Base-by-base conservation (phyloP, 2,113 vertebrate species). In the Aplodontia rufa region DNA sequence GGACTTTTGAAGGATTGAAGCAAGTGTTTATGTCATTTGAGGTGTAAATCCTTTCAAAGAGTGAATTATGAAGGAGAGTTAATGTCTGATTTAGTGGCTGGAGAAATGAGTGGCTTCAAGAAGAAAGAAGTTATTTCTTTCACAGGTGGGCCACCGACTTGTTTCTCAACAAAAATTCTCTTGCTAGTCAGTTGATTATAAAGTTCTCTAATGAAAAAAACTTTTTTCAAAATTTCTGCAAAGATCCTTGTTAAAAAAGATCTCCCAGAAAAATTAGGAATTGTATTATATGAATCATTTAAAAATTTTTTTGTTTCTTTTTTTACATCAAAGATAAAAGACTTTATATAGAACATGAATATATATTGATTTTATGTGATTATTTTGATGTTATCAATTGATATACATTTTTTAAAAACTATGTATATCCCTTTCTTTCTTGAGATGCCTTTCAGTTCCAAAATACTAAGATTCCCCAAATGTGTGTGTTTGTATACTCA, bases 121-220 rank as follows among this genome's bases (percentile, higher is more conserved):
- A 79, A 90, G 78, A 51, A 51, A 53, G 58, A 42, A 51, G 75
- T 87, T 79, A 58, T 62, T 92, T 91, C 62, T 80, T 85, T 90
- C 37, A 45, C n/a, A 87, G 8, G 28, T 53, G 71, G 53, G 53
- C 40, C 5, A 37, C 53, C 64, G 1, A 11, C 40, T 94, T 75
- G 9, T 53, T 19, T 69, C 45, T 93, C 8, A 53, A 45, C 8
- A 74, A 64, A 88, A 85, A 30, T 60, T 60, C 8, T 35, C 37
- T 90, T 90, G 14, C 81, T n/a, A 51, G 28, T 78, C 53, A 72
- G 1, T 71, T 86, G 64, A 32, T 87, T 42, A 68, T n/a, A 66
- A 84, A 58, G 30, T 35, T 32, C 19, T 80, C 35, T 66, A 68
- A 28, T 86, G 28, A 37, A 60, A 51, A 81, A 74, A 76, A 37